Evolutionary conservation across 1,140 invertebrate species (phyloP).

Genomic region (Neodiprion pinetum): DNA sequence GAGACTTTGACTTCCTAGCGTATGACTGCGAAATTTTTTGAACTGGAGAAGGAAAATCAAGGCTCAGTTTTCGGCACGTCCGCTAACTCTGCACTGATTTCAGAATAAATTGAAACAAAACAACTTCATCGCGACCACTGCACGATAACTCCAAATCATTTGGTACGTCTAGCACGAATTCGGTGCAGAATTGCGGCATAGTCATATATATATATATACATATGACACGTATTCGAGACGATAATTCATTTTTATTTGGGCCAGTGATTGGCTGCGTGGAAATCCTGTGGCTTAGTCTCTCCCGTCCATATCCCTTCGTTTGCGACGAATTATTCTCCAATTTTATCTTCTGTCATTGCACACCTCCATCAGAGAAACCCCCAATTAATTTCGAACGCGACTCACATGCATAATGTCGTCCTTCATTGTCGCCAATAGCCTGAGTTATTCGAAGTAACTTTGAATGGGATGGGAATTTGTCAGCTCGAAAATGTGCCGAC

Average conservation of each 20-base stretch:
- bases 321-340: not conserved
- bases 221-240: not conserved
- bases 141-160: constrained; percentile 2
- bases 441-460: too few species aligned
- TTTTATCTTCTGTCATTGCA: not conserved
- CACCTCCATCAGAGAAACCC: too few species aligned
- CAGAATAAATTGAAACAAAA: too few species aligned
- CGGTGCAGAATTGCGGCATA: not conserved
- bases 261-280: not conserved
- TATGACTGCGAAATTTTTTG: too few species aligned
- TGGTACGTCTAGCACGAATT: not conserved
- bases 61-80: not conserved
- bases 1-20: too few species aligned
- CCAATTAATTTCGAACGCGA: too few species aligned
- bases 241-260: not conserved
- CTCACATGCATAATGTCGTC: too few species aligned
- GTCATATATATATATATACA: not conserved
- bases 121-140: not conserved
- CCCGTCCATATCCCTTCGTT: not conserved
- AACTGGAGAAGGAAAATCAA: not conserved
- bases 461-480: too few species aligned
- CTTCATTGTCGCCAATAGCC: too few species aligned
- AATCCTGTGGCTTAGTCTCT: not conserved
- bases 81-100: not conserved
- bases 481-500: too few species aligned